These are phyloP conservation scores for Sinocyclocheilus grahami DNA, from an alignment of 2,113 vertebrate genomes.

Conservation along the genomic window DNA sequence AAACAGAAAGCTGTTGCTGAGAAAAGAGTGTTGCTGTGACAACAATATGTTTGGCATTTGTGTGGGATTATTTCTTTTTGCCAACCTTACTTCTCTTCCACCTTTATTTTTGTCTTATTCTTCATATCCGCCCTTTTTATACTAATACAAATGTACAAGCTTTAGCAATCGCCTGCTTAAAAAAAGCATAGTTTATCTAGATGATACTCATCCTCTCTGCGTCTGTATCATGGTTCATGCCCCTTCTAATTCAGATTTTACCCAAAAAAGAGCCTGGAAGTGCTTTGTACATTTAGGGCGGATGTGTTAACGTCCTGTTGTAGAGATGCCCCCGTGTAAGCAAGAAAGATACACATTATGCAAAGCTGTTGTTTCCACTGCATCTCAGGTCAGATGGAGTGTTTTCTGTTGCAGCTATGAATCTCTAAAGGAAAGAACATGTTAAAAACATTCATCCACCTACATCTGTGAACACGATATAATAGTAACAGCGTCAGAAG, in stretches of 20 bases:
- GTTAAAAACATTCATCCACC: neutral
- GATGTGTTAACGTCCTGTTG: neutral
- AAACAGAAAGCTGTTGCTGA: conserved; percentile 41
- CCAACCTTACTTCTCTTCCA: conserved; percentile 8
- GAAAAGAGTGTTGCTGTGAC: conserved; percentile 58
- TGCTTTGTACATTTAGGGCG: neutral
- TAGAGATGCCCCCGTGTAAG: neutral
- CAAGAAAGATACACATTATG: neutral
- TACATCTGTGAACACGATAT: neutral
- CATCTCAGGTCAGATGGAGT: neutral
- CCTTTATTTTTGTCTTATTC: conserved; percentile 9
- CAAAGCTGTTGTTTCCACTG: neutral
- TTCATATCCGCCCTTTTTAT: conserved; percentile 4
- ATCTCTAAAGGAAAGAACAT: neutral
- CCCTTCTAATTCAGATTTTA: neutral
- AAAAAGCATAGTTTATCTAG: neutral
- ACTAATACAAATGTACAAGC: neutral
- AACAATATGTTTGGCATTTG: conserved; percentile 51
- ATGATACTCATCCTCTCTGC: neutral
- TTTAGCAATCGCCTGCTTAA: neutral
- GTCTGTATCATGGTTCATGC: neutral
- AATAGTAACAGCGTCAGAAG: conserved; percentile 4
- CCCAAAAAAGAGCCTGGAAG: neutral
- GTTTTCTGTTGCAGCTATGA: neutral
- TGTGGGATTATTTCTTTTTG: conserved; percentile 45